These are phyloP conservation scores for Hydrozoanthus gracilis DNA, from an alignment of 92 coral and sea anemone genomes.

Conservation along the genomic window DNA sequence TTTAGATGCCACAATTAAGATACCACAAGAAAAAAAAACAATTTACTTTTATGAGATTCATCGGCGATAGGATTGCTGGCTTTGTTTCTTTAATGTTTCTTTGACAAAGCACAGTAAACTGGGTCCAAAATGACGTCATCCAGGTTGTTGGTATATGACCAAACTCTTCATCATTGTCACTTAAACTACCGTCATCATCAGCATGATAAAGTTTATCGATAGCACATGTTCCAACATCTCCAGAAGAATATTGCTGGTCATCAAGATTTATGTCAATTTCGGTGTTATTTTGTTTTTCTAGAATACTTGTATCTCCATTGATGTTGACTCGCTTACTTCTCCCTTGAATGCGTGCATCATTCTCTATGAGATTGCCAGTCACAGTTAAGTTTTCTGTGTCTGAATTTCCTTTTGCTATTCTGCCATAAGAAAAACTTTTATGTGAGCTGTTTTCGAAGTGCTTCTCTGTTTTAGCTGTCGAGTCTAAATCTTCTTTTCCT, in stretches of 20 bases:
- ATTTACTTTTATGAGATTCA: slow-evolving; percentile 79
- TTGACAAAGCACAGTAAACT: slow-evolving; percentile 81
- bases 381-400: neutral
- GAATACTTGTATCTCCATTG: neutral
- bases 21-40: neutral
- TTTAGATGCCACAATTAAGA: too few species aligned
- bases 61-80: slow-evolving; percentile 84
- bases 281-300: neutral
- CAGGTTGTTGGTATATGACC: slow-evolving; percentile 78
- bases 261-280: neutral
- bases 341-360: neutral
- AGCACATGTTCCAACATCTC: neutral
- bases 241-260: neutral
- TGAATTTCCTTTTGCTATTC: neutral
- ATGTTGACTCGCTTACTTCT: neutral
- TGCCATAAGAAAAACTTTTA: neutral
- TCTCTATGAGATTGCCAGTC: neutral
- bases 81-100: slow-evolving; percentile 88
- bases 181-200: slow-evolving; percentile 68
- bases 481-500: neutral
- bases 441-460: neutral
- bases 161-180: slow-evolving; percentile 65
- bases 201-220: slow-evolving; percentile 30
- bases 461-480: neutral
- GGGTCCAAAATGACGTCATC: slow-evolving; percentile 98